Percentiles rank a stretch among this genome's conserved stretches.
These are phyloP conservation scores for Falco cherrug DNA, from an alignment of 2,797 vertebrate genomes.

Conservation along the genomic window DNA sequence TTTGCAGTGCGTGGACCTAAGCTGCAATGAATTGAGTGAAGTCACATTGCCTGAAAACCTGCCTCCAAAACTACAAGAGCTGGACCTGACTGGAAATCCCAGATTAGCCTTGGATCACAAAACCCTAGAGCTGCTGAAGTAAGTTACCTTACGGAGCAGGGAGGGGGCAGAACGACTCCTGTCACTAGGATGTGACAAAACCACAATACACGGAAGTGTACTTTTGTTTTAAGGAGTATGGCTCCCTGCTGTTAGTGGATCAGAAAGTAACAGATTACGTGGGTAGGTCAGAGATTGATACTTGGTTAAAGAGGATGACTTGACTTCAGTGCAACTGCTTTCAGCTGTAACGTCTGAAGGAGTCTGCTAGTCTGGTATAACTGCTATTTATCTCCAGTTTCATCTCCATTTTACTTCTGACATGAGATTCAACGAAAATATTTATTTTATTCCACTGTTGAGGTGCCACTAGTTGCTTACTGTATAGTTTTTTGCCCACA, in stretches of 20 bases:
- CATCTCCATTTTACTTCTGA: neutral
- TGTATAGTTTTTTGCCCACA: rapidly evolving
- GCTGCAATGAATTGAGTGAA: slow-evolving; percentile 95
- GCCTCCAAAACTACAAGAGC: slow-evolving; percentile 94
- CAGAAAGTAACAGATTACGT: neutral
- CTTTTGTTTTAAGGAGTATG: neutral
- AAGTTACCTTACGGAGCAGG: slow-evolving; percentile 45
- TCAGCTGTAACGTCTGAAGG: neutral
- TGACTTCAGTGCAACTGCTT: neutral
- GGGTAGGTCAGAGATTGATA: neutral
- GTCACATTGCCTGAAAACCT: slow-evolving; percentile 92
- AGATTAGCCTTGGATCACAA: slow-evolving; percentile 93
- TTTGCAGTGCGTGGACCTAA: slow-evolving; percentile 93
- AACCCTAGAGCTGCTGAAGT: slow-evolving; percentile 96
- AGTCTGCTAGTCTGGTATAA: neutral
- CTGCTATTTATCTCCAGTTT: neutral
- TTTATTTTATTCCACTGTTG: neutral
- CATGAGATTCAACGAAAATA: neutral
- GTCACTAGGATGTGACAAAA: neutral
- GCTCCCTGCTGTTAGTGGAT: neutral
- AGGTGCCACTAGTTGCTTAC: neutral
- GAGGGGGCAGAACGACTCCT: neutral
- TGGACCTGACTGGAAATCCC: slow-evolving; percentile 97
- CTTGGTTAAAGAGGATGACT: neutral
- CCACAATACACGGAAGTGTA: neutral